Conservation (phyloP, 92 coral and sea anemone genomes). For the Epizoanthus stellaris region DNA sequence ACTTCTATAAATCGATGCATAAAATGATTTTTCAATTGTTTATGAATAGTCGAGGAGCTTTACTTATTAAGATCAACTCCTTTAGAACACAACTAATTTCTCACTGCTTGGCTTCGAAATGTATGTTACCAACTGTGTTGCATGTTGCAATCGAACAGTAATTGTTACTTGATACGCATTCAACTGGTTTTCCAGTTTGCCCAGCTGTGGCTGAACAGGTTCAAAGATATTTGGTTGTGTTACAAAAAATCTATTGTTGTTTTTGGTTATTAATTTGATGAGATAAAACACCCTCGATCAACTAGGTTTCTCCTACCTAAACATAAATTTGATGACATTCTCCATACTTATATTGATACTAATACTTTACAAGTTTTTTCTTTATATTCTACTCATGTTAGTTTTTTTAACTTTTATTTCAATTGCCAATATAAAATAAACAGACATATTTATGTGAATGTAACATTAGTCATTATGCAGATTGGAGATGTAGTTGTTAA, state of each 20-base stretch:
- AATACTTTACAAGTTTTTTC: not conserved
- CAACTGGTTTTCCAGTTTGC: too few species aligned
- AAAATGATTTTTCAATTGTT: not conserved
- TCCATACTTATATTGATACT: too few species aligned
- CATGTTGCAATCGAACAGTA: too few species aligned
- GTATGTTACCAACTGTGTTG: too few species aligned
- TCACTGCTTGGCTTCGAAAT: not conserved
- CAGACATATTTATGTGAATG: not conserved
- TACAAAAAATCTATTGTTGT: not conserved
- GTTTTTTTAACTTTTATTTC: not conserved
- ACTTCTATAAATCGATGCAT: not conserved
- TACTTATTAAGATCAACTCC: not conserved
- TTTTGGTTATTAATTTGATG: conserved; percentile 16
- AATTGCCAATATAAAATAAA: not conserved
- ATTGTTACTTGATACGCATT: too few species aligned
- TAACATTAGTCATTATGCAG: not conserved
- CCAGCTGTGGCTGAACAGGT: too few species aligned
- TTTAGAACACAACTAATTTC: not conserved
- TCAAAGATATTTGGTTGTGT: too few species aligned
- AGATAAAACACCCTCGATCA: conserved; percentile 37
- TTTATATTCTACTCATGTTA: not conserved
- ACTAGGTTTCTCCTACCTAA: conserved; percentile 9
- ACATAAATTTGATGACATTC: conserved; percentile 16
- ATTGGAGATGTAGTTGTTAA: conserved; percentile 15
- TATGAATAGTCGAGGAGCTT: conserved; percentile 20